Evolutionary conservation across 2,888 invertebrate species (phyloP).

Genomic region (Ptilodon capucinus): DNA sequence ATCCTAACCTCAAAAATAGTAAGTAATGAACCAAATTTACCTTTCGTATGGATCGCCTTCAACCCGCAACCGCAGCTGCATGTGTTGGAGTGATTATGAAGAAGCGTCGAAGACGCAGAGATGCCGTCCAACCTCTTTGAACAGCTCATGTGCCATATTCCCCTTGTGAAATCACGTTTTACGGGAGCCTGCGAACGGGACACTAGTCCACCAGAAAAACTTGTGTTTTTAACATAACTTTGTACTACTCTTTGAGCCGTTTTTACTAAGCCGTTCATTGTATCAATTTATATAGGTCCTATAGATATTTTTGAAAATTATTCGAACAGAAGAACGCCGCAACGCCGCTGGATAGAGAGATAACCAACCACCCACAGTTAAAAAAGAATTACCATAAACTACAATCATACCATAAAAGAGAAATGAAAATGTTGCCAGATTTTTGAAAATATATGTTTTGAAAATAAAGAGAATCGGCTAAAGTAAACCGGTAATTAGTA

Average conservation of each 20-base stretch:
- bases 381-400: no score
- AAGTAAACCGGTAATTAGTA: background rate
- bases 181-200: conserved; percentile 66
- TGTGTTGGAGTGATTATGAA: conserved; percentile 82
- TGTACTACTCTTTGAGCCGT: conserved; percentile 80
- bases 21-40: conserved; percentile 57
- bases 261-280: conserved; percentile 88
- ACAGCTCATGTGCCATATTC: conserved; percentile 88
- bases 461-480: background rate
- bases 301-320: conserved; percentile 23
- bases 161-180: conserved; percentile 86
- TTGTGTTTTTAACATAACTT: conserved; percentile 61
- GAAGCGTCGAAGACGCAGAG: conserved; percentile 54
- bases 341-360: conserved; percentile 8
- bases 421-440: background rate
- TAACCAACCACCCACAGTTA: no score
- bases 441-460: background rate
- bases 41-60: conserved; percentile 86
- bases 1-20: conserved; percentile 64
- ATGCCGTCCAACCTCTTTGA: conserved; percentile 65
- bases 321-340: conserved; percentile 31
- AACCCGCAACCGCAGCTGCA: conserved; percentile 87
- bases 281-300: conserved; percentile 36
- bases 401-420: no score
- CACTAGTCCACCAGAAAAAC: conserved; percentile 60